phyloP scores from a whole-genome alignment of 2,797 vertebrate genomes.

The Meriones psammophilus region DNA sequence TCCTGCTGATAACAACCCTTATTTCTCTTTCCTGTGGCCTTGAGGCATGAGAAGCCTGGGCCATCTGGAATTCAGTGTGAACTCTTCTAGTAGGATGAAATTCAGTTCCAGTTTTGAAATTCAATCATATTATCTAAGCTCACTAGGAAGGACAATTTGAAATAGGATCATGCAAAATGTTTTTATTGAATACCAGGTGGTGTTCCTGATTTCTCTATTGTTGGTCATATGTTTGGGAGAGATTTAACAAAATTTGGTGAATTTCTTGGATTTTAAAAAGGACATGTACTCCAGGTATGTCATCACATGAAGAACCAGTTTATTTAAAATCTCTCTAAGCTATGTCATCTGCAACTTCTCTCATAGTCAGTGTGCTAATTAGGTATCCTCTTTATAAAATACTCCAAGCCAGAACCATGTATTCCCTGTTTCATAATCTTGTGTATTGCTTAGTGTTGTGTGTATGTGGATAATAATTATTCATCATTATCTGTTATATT shows the following conservation, averaged over 20 bases:
- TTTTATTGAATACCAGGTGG: constrained; percentile 17
- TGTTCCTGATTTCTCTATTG: background rate
- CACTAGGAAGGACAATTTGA: background rate
- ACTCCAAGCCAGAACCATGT: background rate
- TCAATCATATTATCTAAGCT: constrained; percentile 18
- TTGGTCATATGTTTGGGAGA: background rate
- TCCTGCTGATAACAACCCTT: background rate
- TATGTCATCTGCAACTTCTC: background rate
- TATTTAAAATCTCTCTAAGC: background rate
- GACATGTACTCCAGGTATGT: background rate
- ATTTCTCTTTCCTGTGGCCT: background rate
- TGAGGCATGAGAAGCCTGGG: background rate
- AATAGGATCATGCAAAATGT: background rate
- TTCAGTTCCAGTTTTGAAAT: background rate
- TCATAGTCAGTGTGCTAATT: background rate
- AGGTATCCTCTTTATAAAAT: background rate
- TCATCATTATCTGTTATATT: background rate
- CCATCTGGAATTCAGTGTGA: background rate
- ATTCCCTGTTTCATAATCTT: background rate
- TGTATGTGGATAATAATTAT: background rate
- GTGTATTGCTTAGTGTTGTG: background rate
- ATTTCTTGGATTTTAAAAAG: background rate
- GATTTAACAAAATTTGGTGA: background rate
- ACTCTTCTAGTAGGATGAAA: background rate
- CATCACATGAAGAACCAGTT: background rate